Conservation (phyloP, 2,113 vertebrate genomes). For the Crotalus viridis region DNA sequence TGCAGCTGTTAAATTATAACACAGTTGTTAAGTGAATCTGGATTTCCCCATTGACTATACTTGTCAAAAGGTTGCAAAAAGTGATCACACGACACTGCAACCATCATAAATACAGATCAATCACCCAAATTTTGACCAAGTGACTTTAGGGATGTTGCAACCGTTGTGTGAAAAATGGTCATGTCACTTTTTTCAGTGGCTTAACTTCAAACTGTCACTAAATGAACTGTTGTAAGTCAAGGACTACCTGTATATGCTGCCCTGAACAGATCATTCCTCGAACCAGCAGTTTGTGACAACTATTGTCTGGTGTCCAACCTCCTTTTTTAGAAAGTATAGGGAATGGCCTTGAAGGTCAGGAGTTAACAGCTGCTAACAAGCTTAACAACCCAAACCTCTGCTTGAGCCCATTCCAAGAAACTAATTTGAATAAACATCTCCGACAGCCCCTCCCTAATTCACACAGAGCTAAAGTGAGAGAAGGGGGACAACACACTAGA, state of each 20-base stretch:
- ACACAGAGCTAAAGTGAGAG: too few species aligned
- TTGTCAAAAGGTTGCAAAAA: not conserved
- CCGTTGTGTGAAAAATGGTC: too few species aligned
- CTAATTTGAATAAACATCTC: not conserved
- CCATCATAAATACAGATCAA: too few species aligned
- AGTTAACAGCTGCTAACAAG: not conserved
- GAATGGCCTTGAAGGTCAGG: not conserved
- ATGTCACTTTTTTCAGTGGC: too few species aligned
- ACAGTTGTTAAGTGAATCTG: not conserved
- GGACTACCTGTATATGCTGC: not conserved
- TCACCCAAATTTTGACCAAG: too few species aligned
- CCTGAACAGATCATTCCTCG: not conserved
- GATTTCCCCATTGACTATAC: not conserved
- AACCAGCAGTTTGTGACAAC: not conserved
- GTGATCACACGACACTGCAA: too few species aligned
- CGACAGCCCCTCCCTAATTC: not conserved
- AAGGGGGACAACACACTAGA: not conserved
- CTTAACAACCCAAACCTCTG: not conserved
- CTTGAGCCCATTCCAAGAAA: not conserved
- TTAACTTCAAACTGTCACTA: too few species aligned
- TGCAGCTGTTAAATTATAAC: not conserved
- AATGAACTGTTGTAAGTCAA: too few species aligned
- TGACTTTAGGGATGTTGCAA: too few species aligned
- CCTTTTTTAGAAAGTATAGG: not conserved
- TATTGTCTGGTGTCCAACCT: not conserved